Evolutionary conservation across 92 coral and sea anemone species (phyloP).

Genomic region (Desmophyllum pertusum): DNA sequence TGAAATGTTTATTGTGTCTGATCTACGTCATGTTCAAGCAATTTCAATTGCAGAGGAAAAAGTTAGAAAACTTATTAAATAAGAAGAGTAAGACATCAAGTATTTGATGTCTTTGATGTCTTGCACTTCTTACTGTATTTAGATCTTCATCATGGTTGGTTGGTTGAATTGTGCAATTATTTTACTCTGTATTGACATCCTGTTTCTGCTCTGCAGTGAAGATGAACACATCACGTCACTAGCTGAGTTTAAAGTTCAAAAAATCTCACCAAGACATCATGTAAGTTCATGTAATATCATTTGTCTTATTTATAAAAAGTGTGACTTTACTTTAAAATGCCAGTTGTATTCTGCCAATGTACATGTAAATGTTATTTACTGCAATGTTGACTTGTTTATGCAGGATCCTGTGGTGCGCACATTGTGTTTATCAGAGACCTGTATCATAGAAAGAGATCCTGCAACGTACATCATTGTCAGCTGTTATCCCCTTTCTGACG

Average conservation of each 20-base stretch:
- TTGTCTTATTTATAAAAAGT: too few relatives aligned
- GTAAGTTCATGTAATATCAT: too few relatives aligned
- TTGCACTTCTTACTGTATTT: too few relatives aligned
- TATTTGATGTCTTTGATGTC: too few relatives aligned
- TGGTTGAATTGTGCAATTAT: not conserved
- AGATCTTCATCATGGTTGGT: too few relatives aligned
- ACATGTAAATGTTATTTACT: not conserved
- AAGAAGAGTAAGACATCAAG: too few relatives aligned
- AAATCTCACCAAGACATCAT: slow-evolving; percentile 73
- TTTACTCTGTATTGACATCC: too few relatives aligned
- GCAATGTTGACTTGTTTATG: slow-evolving; percentile 2
- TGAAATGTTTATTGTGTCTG: too few relatives aligned
- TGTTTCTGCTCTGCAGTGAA: slow-evolving; percentile 69
- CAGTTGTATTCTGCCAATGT: not conserved
- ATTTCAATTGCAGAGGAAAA: too few relatives aligned
- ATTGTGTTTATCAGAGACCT: slow-evolving; percentile 92
- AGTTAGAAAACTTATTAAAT: too few relatives aligned
- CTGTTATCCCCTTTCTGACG: slow-evolving; percentile 89
- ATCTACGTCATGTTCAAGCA: too few relatives aligned
- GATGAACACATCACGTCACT: slow-evolving; percentile 93
- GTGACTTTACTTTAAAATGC: too few relatives aligned
- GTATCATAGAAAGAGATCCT: slow-evolving; percentile 96
- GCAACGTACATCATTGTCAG: slow-evolving; percentile 94
- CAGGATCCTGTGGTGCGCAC: slow-evolving; percentile 95
- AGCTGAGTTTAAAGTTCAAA: slow-evolving; percentile 98